Percentiles rank a stretch among this genome's conserved stretches.
Evolutionary conservation across 2,797 vertebrate genomes (phyloP).

Genomic region (Cryptoprocta ferox): DNA sequence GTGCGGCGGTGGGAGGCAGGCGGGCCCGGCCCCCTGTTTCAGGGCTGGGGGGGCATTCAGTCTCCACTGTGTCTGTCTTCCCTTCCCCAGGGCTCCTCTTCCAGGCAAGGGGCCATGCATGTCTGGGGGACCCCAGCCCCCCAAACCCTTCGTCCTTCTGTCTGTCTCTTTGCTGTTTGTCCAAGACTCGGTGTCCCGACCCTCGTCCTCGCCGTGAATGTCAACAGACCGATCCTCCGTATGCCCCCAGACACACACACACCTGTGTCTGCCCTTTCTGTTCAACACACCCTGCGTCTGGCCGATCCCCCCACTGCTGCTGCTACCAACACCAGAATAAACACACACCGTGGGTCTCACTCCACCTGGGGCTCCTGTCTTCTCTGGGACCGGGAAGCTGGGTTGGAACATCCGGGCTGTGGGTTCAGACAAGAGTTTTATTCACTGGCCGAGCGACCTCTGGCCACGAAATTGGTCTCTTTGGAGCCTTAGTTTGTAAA

Average conservation of each 20-base stretch:
- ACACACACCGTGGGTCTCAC: conserved; percentile 67
- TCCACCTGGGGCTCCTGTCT: not conserved
- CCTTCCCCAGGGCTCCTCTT: conserved; percentile 64
- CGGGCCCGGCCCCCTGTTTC: conserved; percentile 53
- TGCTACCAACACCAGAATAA: conserved; percentile 76
- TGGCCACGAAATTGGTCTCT: not conserved
- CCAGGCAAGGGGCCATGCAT: conserved; percentile 73
- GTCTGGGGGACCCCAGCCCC: conserved; percentile 67
- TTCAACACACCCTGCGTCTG: not conserved
- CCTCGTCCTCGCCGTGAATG: conserved; percentile 32
- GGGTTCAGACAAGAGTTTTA: not conserved
- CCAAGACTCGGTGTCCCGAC: conserved; percentile 51
- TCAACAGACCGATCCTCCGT: not conserved
- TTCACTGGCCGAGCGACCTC: not conserved
- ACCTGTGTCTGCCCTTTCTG: not conserved
- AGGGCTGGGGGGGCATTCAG: conserved; percentile 49
- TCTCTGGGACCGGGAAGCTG: not conserved
- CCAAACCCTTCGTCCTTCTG: not conserved
- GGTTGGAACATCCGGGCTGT: not conserved
- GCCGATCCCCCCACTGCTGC: conserved; percentile 63
- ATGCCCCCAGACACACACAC: not conserved
- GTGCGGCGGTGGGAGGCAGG: not conserved
- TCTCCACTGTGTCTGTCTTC: conserved; percentile 70
- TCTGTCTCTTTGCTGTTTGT: conserved; percentile 64
- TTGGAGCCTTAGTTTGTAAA: not conserved